Percentiles rank a stretch among this genome's conserved stretches.
phyloP scores from a whole-genome alignment of 1,140 invertebrate species.

The Caenorhabditis elegans region WBcel235 BX284605.5:20133001-20133500 shows the following conservation, averaged over 20 bases:
- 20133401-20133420: background rate
- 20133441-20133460: background rate
- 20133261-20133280: background rate
- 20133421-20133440: background rate
- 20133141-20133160: background rate
- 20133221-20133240: background rate
- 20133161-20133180: background rate
- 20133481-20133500: no score
- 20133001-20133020: constrained; percentile 36
- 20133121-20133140: constrained; percentile 32
- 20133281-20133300: background rate
- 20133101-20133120: constrained; percentile 17
- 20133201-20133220: constrained; percentile 18
- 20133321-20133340: background rate
- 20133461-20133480: background rate
- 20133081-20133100: background rate
- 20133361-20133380: background rate
- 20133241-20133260: no score
- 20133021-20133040: constrained; percentile 42
- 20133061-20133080: constrained; percentile 31
- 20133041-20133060: constrained; percentile 38
- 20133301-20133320: background rate
- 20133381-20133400: no score
- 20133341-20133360: background rate
- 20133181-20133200: constrained; percentile 35